phyloP scores from a whole-genome alignment of 1,140 invertebrate species.

The Neotoxoptera formosana region DNA sequence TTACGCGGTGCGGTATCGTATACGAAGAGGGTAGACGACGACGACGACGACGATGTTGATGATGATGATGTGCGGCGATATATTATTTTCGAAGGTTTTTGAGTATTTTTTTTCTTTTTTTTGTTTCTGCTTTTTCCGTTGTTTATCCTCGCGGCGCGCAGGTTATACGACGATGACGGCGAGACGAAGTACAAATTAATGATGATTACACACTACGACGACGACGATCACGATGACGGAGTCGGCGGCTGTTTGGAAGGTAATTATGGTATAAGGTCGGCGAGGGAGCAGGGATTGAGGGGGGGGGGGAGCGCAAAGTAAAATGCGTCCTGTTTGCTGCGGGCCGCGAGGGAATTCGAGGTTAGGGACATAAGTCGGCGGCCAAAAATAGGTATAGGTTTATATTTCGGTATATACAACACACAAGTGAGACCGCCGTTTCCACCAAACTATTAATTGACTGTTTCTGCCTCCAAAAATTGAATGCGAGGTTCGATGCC shows the following conservation, averaged over 20 bases:
- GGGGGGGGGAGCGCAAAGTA: not conserved
- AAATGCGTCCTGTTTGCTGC: not conserved
- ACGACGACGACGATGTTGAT: not conserved
- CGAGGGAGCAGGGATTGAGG: not conserved
- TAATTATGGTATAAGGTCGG: not conserved
- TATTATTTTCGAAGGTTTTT: not conserved
- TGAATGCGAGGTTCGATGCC: not conserved
- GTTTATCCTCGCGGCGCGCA: not conserved
- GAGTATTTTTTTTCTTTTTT: too few relatives aligned
- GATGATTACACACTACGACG: not conserved
- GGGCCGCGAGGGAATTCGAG: not conserved
- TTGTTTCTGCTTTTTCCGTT: not conserved
- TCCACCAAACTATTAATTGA: not conserved
- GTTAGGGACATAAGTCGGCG: not conserved
- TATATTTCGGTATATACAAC: not conserved
- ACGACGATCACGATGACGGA: not conserved
- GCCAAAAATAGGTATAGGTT: not conserved
- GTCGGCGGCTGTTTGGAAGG: not conserved
- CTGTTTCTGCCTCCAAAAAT: not conserved
- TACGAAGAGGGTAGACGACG: not conserved
- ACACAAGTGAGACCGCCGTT: not conserved
- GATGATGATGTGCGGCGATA: not conserved
- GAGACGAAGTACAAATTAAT: not conserved
- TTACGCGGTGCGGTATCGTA: not conserved
- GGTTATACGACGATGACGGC: not conserved